These are phyloP conservation scores for Cavia porcellus DNA, from an alignment of 2,113 vertebrate species.

Conservation along the genomic window DNA sequence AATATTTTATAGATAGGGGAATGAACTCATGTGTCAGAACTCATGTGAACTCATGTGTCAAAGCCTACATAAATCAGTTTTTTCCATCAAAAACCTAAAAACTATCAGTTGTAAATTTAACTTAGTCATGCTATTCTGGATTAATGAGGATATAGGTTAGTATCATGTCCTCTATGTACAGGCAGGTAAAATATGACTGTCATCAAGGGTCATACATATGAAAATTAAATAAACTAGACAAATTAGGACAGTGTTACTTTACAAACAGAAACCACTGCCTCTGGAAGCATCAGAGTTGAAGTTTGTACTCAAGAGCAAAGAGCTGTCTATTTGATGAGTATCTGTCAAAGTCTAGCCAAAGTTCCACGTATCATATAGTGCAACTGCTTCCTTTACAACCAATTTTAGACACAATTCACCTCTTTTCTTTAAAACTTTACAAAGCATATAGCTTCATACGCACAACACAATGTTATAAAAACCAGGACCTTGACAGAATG, in stretches of 20 bases:
- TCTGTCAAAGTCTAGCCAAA: background rate
- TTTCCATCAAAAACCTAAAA: background rate
- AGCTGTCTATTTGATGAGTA: background rate
- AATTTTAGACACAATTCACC: constrained; percentile 36
- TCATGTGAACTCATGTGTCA: no score
- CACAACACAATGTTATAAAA: constrained; percentile 33
- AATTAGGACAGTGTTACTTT: background rate
- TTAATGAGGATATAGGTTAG: background rate
- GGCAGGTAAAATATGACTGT: background rate
- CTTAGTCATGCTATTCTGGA: background rate
- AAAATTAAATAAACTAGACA: background rate
- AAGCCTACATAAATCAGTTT: background rate
- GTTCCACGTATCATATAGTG: background rate
- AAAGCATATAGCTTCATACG: constrained; percentile 56
- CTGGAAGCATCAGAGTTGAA: background rate
- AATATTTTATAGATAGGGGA: background rate
- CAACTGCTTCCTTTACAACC: constrained; percentile 54
- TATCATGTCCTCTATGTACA: background rate
- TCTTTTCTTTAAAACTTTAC: constrained; percentile 13
- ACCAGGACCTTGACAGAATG: background rate
- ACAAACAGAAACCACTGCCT: background rate
- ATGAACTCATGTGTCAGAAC: background rate
- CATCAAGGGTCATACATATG: background rate
- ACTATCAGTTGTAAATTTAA: background rate
- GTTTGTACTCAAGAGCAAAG: background rate